These are phyloP conservation scores for Caenorhabditis tropicalis DNA, from an alignment of 1,140 invertebrate species.

Conservation along the genomic window DNA sequence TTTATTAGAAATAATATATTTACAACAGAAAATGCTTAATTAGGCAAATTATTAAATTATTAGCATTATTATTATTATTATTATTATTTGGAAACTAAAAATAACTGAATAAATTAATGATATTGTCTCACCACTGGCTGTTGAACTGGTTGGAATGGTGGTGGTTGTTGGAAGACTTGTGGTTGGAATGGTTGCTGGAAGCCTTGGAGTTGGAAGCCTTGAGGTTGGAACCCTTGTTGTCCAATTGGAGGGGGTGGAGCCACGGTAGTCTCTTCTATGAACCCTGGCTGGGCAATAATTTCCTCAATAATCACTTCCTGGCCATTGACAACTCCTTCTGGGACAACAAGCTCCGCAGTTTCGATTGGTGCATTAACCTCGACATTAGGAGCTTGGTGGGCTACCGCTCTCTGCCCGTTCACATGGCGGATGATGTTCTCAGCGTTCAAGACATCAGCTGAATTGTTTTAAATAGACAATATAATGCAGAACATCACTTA, in stretches of 20 bases:
- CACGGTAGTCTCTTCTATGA: neutral
- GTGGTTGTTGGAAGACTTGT: neutral
- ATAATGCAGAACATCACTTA: neutral
- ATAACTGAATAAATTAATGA: neutral
- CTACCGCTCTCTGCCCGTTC: neutral
- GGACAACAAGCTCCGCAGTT: neutral
- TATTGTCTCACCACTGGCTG: neutral
- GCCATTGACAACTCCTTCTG: conserved; percentile 49
- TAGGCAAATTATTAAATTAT: neutral
- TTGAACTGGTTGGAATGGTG: neutral
- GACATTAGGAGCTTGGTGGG: conserved; percentile 14
- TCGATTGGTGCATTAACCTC: neutral
- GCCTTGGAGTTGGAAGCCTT: neutral
- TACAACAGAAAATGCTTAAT: neutral
- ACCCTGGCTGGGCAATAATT: conserved; percentile 55
- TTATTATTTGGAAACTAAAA: neutral
- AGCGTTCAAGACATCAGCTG: neutral
- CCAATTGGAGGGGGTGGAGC: neutral
- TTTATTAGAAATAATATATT: neutral
- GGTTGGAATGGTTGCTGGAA: neutral
- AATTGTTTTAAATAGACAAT: neutral
- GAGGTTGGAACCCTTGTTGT: neutral
- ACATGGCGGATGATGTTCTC: conserved; percentile 33
- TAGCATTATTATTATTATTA: neutral
- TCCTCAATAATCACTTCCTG: conserved; percentile 61